Percentiles rank a stretch among this genome's conserved stretches.
Evolutionary conservation across 2,888 invertebrate species (phyloP).

Genomic region (Lasioglossum villosulum): DNA sequence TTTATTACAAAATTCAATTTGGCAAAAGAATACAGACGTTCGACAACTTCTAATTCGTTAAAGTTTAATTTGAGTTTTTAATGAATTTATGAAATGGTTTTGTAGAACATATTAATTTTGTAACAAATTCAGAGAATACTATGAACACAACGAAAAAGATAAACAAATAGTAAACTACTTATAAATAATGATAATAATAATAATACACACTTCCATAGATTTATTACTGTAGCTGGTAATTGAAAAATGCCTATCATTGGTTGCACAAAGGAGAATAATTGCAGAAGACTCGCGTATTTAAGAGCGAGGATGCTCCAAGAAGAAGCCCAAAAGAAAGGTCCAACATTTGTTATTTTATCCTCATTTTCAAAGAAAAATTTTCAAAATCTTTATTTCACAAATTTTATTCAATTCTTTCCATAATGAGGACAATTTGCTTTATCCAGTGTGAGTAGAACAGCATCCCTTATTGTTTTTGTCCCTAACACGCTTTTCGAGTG

Average conservation of each 20-base stretch:
- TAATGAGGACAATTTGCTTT: too few species aligned
- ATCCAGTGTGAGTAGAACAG: not conserved
- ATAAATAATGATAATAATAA: not conserved
- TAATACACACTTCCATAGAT: not conserved
- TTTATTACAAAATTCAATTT: not conserved
- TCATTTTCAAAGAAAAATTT: too few species aligned
- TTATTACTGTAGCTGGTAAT: not conserved
- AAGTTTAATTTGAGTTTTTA: too few species aligned
- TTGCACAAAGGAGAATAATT: conserved; percentile 78
- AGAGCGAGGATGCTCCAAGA: conserved; percentile 61
- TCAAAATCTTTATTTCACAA: too few species aligned
- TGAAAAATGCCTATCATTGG: conserved; percentile 73
- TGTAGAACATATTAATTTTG: too few species aligned
- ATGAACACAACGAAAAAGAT: not conserved
- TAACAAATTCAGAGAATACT: too few species aligned
- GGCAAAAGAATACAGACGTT: not conserved
- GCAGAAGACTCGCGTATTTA: conserved; percentile 70
- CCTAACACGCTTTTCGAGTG: not conserved
- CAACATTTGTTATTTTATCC: not conserved
- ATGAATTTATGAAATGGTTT: not conserved
- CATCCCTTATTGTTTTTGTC: not conserved
- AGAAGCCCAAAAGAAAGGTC: conserved; percentile 66
- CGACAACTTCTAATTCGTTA: not conserved
- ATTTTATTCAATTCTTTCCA: too few species aligned
- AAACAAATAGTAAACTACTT: not conserved